Conservation (phyloP, 1,140 invertebrate genomes). For the Trichonephila clavata region DNA sequence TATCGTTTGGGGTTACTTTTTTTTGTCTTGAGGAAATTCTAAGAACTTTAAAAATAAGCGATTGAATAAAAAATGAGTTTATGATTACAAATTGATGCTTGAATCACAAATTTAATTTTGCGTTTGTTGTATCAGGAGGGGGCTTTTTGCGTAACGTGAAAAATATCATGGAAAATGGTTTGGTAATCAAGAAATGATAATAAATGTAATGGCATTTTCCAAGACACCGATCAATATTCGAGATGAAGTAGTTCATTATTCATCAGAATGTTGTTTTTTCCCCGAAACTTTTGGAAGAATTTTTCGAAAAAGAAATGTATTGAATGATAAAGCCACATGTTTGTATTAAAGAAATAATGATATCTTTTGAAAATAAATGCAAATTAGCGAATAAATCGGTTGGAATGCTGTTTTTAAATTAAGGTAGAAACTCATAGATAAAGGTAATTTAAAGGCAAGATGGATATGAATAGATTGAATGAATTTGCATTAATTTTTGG, state of each 20-base stretch:
- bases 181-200: slow-evolving; percentile 23
- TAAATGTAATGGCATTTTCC: slow-evolving; percentile 13
- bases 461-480: too few relatives aligned
- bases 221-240: background rate
- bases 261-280: background rate
- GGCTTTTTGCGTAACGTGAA: background rate
- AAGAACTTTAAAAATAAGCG: background rate
- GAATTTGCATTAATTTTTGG: too few relatives aligned
- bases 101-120: slow-evolving; percentile 36
- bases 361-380: too few relatives aligned
- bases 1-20: background rate
- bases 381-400: too few relatives aligned
- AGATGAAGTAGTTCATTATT: background rate
- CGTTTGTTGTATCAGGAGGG: background rate
- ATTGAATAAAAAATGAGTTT: slow-evolving; percentile 54
- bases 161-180: background rate
- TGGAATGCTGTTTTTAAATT: too few relatives aligned
- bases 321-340: too few relatives aligned
- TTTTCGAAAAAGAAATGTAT: too few relatives aligned
- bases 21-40: background rate
- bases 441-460: too few relatives aligned
- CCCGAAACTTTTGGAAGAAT: background rate
- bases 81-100: slow-evolving; percentile 55
- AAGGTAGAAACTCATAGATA: too few relatives aligned
- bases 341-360: too few relatives aligned